These are phyloP conservation scores for Datnioides undecimradiatus DNA, from an alignment of 2,113 vertebrate genomes.

Conservation along the genomic window DNA sequence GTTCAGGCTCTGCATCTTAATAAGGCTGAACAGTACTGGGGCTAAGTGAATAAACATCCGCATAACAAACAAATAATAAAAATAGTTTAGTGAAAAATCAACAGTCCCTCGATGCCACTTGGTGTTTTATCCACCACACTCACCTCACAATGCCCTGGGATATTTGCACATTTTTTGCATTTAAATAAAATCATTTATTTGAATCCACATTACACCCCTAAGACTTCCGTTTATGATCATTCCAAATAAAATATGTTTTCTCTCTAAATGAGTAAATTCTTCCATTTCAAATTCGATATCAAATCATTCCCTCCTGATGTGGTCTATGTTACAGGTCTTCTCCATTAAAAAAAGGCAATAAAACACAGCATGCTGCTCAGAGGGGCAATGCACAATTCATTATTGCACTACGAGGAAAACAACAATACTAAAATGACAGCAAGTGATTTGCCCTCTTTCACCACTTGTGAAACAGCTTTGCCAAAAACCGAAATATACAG, in stretches of 20 bases:
- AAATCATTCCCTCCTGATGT: slow-evolving; percentile 25
- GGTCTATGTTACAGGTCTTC: slow-evolving; percentile 33
- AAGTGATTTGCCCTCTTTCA: slow-evolving; percentile 23
- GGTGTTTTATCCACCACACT: slow-evolving; percentile 49
- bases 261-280: slow-evolving; percentile 35
- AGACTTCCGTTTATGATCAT: slow-evolving; percentile 43
- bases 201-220: slow-evolving; percentile 30
- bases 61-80: slow-evolving; percentile 60
- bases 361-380: slow-evolving; percentile 40
- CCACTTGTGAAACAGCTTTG: slow-evolving; percentile 17
- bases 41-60: slow-evolving; percentile 54
- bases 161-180: slow-evolving; percentile 53
- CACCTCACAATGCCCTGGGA: slow-evolving; percentile 52
- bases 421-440: slow-evolving; percentile 11
- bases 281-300: slow-evolving; percentile 31
- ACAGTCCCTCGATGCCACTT: slow-evolving; percentile 27
- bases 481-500: slow-evolving; percentile 10
- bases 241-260: slow-evolving; percentile 18
- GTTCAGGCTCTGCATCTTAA: slow-evolving; percentile 34
- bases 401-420: slow-evolving; percentile 33
- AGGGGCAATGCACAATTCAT: slow-evolving; percentile 42
- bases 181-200: slow-evolving; percentile 60
- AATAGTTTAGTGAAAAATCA: slow-evolving; percentile 50
- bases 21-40: neutral
- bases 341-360: slow-evolving; percentile 29